These are phyloP conservation scores for Parnassius smintheus DNA, from an alignment of 2,888 invertebrate genomes.

Conservation along the genomic window DNA sequence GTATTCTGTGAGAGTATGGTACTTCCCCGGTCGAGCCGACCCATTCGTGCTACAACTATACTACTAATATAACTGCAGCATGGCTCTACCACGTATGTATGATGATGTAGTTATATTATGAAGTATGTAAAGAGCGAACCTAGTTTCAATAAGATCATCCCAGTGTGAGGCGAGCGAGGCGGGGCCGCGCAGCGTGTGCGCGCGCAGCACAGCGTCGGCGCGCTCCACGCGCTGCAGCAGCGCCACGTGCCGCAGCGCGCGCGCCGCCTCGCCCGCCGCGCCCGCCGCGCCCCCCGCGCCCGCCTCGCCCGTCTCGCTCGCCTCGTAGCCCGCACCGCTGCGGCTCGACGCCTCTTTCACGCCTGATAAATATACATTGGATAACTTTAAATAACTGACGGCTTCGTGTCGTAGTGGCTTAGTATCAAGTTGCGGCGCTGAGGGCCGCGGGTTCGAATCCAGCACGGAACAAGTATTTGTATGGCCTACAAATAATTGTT, in stretches of 20 bases:
- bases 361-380: constrained; percentile 23
- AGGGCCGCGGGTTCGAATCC: no score
- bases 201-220: constrained; percentile 85
- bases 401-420: no score
- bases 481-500: no score
- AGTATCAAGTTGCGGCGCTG: no score
- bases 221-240: constrained; percentile 84
- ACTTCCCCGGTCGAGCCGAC: no score
- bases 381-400: not conserved
- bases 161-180: constrained; percentile 82
- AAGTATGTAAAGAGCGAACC: constrained; percentile 48
- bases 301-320: constrained; percentile 78
- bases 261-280: constrained; percentile 81
- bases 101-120: no score
- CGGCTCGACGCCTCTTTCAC: constrained; percentile 46
- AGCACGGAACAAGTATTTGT: no score
- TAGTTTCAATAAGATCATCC: constrained; percentile 83
- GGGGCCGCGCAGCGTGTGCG: constrained; percentile 81
- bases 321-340: constrained; percentile 55
- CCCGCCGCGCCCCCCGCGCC: constrained; percentile 46
- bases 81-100: no score
- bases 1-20: no score
- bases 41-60: no score
- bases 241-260: constrained; percentile 82
- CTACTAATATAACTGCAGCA: no score